Percentiles rank a stretch among this genome's conserved stretches.
Conservation (phyloP, 2,888 invertebrate genomes). For the Meiosimyza decipiens region DNA sequence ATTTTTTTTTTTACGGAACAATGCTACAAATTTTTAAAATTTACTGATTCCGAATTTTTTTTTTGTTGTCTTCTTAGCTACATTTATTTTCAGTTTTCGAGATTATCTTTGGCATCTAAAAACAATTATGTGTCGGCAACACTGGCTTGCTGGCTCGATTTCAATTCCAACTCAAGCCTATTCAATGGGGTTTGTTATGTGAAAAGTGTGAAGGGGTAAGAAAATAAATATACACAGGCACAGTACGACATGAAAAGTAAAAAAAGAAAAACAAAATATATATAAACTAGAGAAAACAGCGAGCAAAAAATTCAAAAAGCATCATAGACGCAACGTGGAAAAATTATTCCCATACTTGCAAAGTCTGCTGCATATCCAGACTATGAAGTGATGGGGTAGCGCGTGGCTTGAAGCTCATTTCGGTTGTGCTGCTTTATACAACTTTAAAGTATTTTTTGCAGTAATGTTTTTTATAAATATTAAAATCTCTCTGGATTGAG, state of each 20-base stretch:
- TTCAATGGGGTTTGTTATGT: slow-evolving; percentile 9
- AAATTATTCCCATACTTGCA: neutral
- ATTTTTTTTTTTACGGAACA: too few relatives aligned
- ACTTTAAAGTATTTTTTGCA: too few relatives aligned
- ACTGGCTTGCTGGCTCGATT: slow-evolving; percentile 22
- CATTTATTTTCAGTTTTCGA: too few relatives aligned
- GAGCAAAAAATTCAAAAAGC: slow-evolving; percentile 1
- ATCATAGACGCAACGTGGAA: neutral
- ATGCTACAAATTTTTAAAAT: too few relatives aligned
- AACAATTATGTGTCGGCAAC: too few relatives aligned
- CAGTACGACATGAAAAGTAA: neutral
- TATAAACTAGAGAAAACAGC: neutral
- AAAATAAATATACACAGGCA: neutral
- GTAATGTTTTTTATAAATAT: too few relatives aligned
- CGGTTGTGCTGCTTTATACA: too few relatives aligned
- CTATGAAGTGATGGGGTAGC: neutral
- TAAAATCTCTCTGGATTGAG: too few relatives aligned
- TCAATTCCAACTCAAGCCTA: slow-evolving; percentile 23
- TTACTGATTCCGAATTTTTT: too few relatives aligned
- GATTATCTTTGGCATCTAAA: too few relatives aligned
- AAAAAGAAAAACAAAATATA: neutral
- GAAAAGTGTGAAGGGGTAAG: neutral
- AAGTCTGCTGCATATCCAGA: slow-evolving; percentile 8
- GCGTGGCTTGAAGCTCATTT: too few relatives aligned
- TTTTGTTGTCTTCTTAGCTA: too few relatives aligned